Percentiles rank a stretch among this genome's conserved stretches.
Evolutionary conservation across 2,888 invertebrate genomes (phyloP).

Genomic region (Melangyna quadrimaculata): DNA sequence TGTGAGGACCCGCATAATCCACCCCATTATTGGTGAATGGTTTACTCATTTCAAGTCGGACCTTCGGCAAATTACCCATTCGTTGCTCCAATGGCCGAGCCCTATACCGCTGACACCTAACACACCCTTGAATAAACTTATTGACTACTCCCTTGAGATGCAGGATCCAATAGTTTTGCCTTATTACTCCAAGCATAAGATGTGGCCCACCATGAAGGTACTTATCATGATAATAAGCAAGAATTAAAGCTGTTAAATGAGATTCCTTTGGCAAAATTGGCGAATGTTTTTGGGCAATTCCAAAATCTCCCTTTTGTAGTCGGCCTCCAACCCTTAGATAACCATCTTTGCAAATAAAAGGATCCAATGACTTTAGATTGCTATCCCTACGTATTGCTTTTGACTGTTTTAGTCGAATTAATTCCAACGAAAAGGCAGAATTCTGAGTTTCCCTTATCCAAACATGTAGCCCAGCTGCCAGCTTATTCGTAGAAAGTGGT

Average conservation of each 20-base stretch:
- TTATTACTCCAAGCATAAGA: slow-evolving; percentile 1
- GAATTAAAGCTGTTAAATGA: background rate
- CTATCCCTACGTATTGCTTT: background rate
- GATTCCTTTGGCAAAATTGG: slow-evolving; percentile 12
- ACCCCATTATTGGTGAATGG: background rate
- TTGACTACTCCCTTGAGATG: background rate
- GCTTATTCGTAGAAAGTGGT: background rate
- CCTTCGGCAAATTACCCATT: background rate
- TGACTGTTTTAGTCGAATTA: background rate
- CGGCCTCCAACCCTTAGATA: background rate
- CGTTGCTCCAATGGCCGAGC: slow-evolving; percentile 9
- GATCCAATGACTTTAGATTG: slow-evolving; percentile 4
- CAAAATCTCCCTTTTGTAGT: background rate
- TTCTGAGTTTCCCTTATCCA: background rate
- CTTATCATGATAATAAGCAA: background rate
- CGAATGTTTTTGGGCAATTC: slow-evolving; percentile 3
- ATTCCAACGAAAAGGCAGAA: background rate
- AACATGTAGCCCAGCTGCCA: background rate
- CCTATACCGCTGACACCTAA: slow-evolving; percentile 2
- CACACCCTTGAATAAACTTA: background rate
- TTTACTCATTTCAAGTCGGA: background rate
- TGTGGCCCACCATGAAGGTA: background rate
- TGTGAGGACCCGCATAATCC: background rate
- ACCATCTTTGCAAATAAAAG: slow-evolving; percentile 2
- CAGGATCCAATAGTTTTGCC: background rate